phyloP scores from a whole-genome alignment of 2,113 vertebrate species.

The Oncorhynchus clarkii region DNA sequence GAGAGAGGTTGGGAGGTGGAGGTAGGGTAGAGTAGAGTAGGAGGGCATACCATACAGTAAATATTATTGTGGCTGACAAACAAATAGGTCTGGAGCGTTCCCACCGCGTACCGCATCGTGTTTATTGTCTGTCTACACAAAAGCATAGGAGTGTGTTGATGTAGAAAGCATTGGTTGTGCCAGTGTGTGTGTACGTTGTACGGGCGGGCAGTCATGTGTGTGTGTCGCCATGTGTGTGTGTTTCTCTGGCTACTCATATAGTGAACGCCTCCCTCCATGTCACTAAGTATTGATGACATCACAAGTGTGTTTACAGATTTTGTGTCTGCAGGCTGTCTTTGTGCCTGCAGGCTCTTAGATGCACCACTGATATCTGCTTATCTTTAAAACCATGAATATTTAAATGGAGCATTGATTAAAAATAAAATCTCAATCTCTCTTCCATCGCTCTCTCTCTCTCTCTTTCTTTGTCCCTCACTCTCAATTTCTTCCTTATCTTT shows the following conservation, averaged over 20 bases:
- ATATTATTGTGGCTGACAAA: too few relatives aligned
- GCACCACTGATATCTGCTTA: background rate
- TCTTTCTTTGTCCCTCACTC: background rate
- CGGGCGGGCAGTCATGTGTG: background rate
- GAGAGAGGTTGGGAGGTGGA: too few relatives aligned
- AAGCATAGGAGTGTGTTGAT: background rate
- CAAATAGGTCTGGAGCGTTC: too few relatives aligned
- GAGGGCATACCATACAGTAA: too few relatives aligned
- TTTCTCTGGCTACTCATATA: background rate
- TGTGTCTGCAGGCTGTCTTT: background rate
- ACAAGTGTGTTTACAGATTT: background rate
- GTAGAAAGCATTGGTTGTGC: background rate
- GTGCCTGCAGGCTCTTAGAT: too few relatives aligned
- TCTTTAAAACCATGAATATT: background rate
- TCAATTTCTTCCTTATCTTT: background rate
- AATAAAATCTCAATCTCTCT: background rate
- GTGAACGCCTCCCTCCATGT: background rate
- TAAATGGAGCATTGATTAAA: background rate
- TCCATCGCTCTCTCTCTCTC: background rate
- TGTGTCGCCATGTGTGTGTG: slow-evolving; percentile 12
- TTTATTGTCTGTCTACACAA: slow-evolving; percentile 17
- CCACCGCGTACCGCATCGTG: background rate
- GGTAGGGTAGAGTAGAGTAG: too few relatives aligned
- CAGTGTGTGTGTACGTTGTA: background rate
- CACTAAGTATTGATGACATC: background rate